Base-by-base conservation (phyloP, 1,140 invertebrate genomes). In the Drosophila biarmipes region DNA sequence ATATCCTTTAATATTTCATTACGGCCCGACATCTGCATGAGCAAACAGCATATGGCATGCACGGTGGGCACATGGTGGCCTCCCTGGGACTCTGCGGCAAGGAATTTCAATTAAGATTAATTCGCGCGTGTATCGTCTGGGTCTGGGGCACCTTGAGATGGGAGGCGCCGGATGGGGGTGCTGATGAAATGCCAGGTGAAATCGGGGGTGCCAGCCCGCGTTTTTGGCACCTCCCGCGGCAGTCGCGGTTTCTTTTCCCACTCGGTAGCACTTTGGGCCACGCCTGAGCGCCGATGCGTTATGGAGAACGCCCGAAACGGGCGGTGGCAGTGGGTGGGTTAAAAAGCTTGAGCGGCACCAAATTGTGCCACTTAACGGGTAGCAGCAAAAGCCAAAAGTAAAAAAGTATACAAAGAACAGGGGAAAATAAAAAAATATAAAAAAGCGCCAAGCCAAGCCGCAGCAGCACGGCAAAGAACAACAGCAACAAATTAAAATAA, bases 61-160 rank as follows among this genome's bases (percentile, higher is more conserved):
- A 42, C 15, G 24, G 24, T 24, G 24, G 24, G 24, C 24, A 8
- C 8, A 29, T 31, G 56, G 42, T 15, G 49, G 59, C 58, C 57
- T 31, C 8, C 54, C 51, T 53, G 69, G 38, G 67, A 43, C 72
- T 64, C 64, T 45, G 62, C 67, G 72, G 71, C 79, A 89, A 79
- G 82, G 84, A 89, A 89, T 89, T 80, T 89, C 84, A 89, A 89
- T 89, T 89, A 89, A 84, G 84, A 89, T 89, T 89, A 89, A 89
- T 89, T 89, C 84, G 84, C 84, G 84, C 84, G 80, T 89, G 63
- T 79, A 79, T 19, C 38, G 10, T 31, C 29, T 31, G 29, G 8
- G 14, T 1, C 55, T 59, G 48, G 46, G 68, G 54, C 58, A 53
- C 66, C 51, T 53, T 56, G 38, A 53, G 48, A 15, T 19, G 5